Evolutionary conservation across 2,888 invertebrate genomes (phyloP).

Genomic region (Lepeophtheirus nordmannii): DNA sequence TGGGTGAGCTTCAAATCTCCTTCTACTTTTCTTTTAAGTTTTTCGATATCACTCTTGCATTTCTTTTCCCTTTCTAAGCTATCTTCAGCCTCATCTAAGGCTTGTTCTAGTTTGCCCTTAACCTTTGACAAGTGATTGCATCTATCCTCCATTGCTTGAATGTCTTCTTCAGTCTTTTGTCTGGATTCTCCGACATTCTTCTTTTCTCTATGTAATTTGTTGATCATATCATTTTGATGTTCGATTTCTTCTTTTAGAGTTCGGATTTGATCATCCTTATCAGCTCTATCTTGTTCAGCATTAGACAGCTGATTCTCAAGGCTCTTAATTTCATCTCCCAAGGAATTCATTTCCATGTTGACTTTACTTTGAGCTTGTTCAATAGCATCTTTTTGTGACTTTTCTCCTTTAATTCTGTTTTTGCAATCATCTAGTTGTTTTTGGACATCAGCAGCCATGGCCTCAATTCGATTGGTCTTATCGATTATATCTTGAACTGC

Average conservation of each 20-base stretch:
- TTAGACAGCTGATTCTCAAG: constrained; percentile 85
- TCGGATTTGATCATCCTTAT: constrained; percentile 95
- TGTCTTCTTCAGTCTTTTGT: constrained; percentile 83
- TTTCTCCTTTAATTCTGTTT: constrained; percentile 9
- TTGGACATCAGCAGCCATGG: constrained; percentile 91
- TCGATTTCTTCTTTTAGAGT: constrained; percentile 97
- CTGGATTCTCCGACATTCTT: constrained; percentile 85
- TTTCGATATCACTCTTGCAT: constrained; percentile 88
- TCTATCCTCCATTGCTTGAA: constrained; percentile 88
- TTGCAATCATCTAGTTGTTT: constrained; percentile 73
- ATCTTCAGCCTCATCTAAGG: constrained; percentile 94
- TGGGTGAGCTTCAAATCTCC: constrained; percentile 96
- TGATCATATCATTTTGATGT: constrained; percentile 97
- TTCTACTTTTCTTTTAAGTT: constrained; percentile 94
- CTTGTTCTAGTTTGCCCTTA: constrained; percentile 95
- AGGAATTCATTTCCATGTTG: background rate
- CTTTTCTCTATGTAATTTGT: constrained; percentile 98
- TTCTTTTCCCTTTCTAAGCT: constrained; percentile 98
- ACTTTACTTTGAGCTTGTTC: background rate
- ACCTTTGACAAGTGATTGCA: constrained; percentile 98
- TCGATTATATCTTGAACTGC: constrained; percentile 78
- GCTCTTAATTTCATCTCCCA: constrained; percentile 69
- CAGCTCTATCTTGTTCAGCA: constrained; percentile 86
- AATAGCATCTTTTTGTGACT: background rate
- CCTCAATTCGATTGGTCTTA: constrained; percentile 74